Base-by-base conservation (phyloP, 1,140 invertebrate genomes). In the Plectrocnemia conspersa region DNA sequence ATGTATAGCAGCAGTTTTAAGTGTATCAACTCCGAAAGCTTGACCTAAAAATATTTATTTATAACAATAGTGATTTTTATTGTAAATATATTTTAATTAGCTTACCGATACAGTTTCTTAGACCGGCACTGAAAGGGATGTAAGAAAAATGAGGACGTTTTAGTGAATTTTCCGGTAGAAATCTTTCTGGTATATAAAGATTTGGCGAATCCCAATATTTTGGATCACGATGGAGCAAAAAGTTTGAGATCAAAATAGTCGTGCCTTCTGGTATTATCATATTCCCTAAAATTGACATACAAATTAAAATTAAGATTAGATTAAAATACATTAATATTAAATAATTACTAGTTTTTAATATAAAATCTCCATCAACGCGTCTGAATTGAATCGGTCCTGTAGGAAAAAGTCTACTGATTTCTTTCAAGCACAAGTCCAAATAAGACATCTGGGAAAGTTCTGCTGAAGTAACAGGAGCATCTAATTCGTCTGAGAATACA, bases 161-260 rank as follows among this genome's bases (percentile, higher is more conserved):
- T 32, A 38, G 36, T 5, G 47, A 38, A 38, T 16, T 21, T 38
- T 50, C 33, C n/a, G 47, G 24, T 25, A 35, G 38, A 50, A 50
- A 50, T 50, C 47, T 19, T 25, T 50, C 47, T 19, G 47, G 47
- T 22, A 38, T 38, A 23, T 38, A 50, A 1, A 19, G 15, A 38
- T 50, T 21, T 16, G 47, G 47, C 1, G 18, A 24, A 23, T 50
- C 35, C 33, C 33, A 50, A 50, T 50, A 50, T 38, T 38, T 50
- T 5, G 47, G 47, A 38, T 50, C 9, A 15, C 47, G 13, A 23
- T 50, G 47, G 13, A 38, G 1, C 25, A 38, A 23, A 11, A 38
- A 50, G n/a, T 23, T 24, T 2, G 21, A 50, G 3, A 50, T 23
- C 10, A 22, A 22, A 4, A 50, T 3, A 23, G 13, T 15, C 3